Evolutionary conservation across 2,113 vertebrate species (phyloP), one percentile per base, ranked within the genome.

Genomic region (Capreolus pygargus): DNA sequence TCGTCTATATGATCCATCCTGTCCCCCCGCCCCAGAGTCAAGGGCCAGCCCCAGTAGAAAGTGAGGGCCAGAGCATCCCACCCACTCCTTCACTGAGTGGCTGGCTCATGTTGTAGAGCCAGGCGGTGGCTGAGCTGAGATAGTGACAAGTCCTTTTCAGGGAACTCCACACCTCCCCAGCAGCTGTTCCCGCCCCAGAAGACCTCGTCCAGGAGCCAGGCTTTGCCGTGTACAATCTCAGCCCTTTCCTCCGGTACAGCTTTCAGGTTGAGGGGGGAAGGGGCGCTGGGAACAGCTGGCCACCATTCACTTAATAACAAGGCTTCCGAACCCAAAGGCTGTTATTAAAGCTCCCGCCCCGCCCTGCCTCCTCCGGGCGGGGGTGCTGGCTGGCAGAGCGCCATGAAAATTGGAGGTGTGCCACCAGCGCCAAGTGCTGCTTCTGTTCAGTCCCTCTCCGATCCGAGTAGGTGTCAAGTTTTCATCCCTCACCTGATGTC

Each of bases 391-490:
- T 86, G 50, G 87, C 39, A 10, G 50, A 97, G 86, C 36, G 94
- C 84, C 76, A 36, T 85, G 89, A 81, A 94, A 92, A 95, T 95
- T 94, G 36, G 93, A 97, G 93, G 91, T 85, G 55, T 23, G 45
- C 83, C 89, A 67, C 95, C 97, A 85, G 87, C 79, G 92, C 58
- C 88, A 97, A 95, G 83, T 50, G 89, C 93, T 96, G 95, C 96
- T 97, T 97, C 91, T 92, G 95, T 93, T 94, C 94, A 67, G 52
- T 89, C 86, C 91, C 89, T 81, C 79, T 93, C 86, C 45, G 54
- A 94, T 97, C 93, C 93, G 82, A 97, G 95, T 39, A 97, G 83
- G 89, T 97, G 98, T 98, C 97, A 95, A 86, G 89, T 96, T 97
- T 95, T 82, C 84, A 98, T 96, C 95, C 95, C 45, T 95, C 96